These are phyloP conservation scores for Candidula unifasciata DNA, from an alignment of 2,888 invertebrate genomes.

Conservation along the genomic window DNA sequence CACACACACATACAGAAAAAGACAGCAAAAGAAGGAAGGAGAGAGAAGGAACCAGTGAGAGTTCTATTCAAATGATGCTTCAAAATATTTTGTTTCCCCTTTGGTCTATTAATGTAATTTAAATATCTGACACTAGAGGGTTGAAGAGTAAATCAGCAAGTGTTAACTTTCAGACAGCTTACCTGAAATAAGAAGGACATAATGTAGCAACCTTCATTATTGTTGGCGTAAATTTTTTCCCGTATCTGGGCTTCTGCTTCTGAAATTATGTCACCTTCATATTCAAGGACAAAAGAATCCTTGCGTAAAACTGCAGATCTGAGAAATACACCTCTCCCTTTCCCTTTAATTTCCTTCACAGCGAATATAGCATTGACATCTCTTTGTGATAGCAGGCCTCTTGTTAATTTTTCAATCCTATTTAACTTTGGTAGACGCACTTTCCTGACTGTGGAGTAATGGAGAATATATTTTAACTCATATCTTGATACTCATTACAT, in stretches of 20 bases:
- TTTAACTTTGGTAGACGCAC: slow-evolving; percentile 33
- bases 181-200: slow-evolving; percentile 46
- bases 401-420: slow-evolving; percentile 37
- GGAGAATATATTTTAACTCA: not conserved
- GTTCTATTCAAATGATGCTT: too few relatives aligned
- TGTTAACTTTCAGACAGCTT: not conserved
- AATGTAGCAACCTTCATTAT: slow-evolving; percentile 49
- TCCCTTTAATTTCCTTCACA: slow-evolving; percentile 36
- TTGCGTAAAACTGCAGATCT: slow-evolving; percentile 11
- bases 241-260: slow-evolving; percentile 24
- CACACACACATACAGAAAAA: too few relatives aligned
- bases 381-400: slow-evolving; percentile 23
- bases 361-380: slow-evolving; percentile 27
- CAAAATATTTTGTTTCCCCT: too few relatives aligned
- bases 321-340: slow-evolving; percentile 48
- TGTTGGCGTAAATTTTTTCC: slow-evolving; percentile 39
- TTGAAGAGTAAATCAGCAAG: not conserved
- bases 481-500: not conserved
- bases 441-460: slow-evolving; percentile 7
- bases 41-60: too few relatives aligned
- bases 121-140: too few relatives aligned
- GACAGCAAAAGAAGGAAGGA: too few relatives aligned
- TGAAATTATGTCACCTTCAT: slow-evolving; percentile 47
- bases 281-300: slow-evolving; percentile 49
- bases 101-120: too few relatives aligned